These are phyloP conservation scores for Xenotilapia caudafasciata DNA, from an alignment of 2,113 vertebrate species.

Conservation along the genomic window DNA sequence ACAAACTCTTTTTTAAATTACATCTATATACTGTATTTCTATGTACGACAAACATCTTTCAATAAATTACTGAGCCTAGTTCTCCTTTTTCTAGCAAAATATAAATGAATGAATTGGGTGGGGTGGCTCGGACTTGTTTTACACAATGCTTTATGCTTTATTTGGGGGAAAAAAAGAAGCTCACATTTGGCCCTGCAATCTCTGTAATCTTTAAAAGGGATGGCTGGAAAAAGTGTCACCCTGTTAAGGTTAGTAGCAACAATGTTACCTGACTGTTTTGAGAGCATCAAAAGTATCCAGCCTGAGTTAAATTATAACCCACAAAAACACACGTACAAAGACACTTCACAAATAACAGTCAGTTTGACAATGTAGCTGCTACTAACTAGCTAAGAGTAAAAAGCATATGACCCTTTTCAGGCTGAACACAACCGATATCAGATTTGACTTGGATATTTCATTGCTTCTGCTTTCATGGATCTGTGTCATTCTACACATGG, in stretches of 20 bases:
- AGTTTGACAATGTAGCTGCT: not conserved
- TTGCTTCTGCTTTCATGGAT: not conserved
- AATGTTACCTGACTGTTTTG: not conserved
- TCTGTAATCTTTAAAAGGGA: not conserved
- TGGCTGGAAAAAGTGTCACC: not conserved
- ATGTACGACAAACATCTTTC: not conserved
- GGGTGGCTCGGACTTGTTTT: fast-evolving
- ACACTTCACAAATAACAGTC: not conserved
- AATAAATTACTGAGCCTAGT: not conserved
- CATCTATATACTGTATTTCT: not conserved
- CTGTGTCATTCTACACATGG: not conserved
- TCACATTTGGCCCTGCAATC: not conserved
- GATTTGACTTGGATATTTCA: not conserved
- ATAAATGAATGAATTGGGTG: not conserved
- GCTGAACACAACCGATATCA: fast-evolving
- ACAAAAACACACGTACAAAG: not conserved
- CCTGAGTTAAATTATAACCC: not conserved
- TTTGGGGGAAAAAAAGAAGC: not conserved
- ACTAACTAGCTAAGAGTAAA: not conserved
- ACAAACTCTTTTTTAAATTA: not conserved
- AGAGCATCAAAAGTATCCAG: not conserved
- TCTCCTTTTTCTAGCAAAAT: not conserved
- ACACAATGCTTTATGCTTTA: not conserved
- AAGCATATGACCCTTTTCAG: not conserved
- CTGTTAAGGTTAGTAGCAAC: not conserved